Base-by-base conservation (phyloP, 2,888 invertebrate genomes). In the Spodoptera picta region DNA sequence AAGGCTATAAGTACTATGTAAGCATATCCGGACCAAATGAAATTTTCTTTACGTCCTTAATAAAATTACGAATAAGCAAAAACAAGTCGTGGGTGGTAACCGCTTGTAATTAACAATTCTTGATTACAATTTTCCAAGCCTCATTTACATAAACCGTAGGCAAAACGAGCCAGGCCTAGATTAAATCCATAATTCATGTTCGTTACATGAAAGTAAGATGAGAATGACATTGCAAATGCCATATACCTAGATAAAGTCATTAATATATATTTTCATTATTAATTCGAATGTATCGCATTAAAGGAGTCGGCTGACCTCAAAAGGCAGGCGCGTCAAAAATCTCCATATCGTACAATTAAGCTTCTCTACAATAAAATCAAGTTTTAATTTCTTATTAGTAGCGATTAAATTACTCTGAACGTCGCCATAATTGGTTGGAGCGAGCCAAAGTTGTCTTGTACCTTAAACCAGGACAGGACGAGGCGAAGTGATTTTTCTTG, bases 331-430 rank as follows among this genome's bases (percentile, higher is more conserved):
- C 81, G 83, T 88, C 83, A 87, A 89, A 89, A 87, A 86, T 84
- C 80, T 84, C 76, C 75, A 73, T 73, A 78, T 69, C 75, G 79
- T 79, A 86, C 87, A 91, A 90, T 90, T 89, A 87, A 89, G 83
- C 84, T 85, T 85, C 86, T 86, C 86, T 87, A 87, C 78, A 90
- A 88, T 93, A 93, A 94, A 93, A 87, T 87, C 71, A 81, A 83
- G 69, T 83, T 88, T 92, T 92, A 89, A 93, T 92, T 84, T 81
- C 89, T 83, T 89, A 86, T 87, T 86, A 85, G 79, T 79, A 81
- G 79, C 79, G 85, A 91, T 91, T 89, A 90, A 90, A 87, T 89
- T 84, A 85, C 87, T 84, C 84, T 85, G 80, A 90, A 87, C 79
- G 86, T 86, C 80, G 73, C 83, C 85, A 85, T 91, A 91, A 91